Percentiles rank a stretch among this genome's conserved stretches.
phyloP scores from a whole-genome alignment of 1,140 invertebrate species.

The Anadara kagoshimensis region DNA sequence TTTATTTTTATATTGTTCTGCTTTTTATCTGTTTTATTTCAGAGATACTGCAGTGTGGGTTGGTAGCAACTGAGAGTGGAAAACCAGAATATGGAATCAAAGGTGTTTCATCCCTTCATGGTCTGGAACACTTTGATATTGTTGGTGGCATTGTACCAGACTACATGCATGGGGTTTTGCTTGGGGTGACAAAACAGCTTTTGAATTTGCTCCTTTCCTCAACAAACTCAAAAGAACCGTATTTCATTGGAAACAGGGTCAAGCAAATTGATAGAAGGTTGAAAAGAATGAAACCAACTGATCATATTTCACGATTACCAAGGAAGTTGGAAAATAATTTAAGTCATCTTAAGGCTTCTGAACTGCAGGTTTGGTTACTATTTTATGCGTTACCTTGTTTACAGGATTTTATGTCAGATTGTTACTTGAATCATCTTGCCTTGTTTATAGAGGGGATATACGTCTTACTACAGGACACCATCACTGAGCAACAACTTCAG shows the following conservation, averaged over 20 bases:
- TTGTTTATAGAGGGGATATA: slow-evolving; percentile 26
- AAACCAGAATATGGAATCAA: slow-evolving; percentile 5
- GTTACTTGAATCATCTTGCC: slow-evolving; percentile 28
- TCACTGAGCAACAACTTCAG: neutral
- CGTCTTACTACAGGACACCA: slow-evolving; percentile 21
- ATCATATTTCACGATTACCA: slow-evolving; percentile 17
- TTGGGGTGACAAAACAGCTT: slow-evolving; percentile 22
- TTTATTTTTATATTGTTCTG: no score
- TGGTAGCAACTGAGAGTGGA: neutral
- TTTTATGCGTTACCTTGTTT: slow-evolving; percentile 38
- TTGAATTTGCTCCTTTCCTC: slow-evolving; percentile 1
- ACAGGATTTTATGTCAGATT: slow-evolving; percentile 20
- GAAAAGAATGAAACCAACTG: slow-evolving; percentile 24
- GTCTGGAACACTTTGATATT: slow-evolving; percentile 24
- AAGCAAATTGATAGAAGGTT: slow-evolving; percentile 9
- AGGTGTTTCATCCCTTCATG: slow-evolving; percentile 9
- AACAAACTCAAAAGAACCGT: slow-evolving; percentile 18
- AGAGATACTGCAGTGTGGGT: neutral
- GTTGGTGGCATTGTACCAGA: slow-evolving; percentile 28
- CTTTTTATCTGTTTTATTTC: no score
- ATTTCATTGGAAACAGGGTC: slow-evolving; percentile 16
- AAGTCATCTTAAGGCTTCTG: slow-evolving; percentile 36
- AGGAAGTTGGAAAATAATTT: slow-evolving; percentile 18
- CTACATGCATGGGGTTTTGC: slow-evolving; percentile 21
- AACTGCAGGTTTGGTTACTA: slow-evolving; percentile 31